Base-by-base conservation (phyloP, 1,140 invertebrate genomes). In the Drosophila watanabei region DNA sequence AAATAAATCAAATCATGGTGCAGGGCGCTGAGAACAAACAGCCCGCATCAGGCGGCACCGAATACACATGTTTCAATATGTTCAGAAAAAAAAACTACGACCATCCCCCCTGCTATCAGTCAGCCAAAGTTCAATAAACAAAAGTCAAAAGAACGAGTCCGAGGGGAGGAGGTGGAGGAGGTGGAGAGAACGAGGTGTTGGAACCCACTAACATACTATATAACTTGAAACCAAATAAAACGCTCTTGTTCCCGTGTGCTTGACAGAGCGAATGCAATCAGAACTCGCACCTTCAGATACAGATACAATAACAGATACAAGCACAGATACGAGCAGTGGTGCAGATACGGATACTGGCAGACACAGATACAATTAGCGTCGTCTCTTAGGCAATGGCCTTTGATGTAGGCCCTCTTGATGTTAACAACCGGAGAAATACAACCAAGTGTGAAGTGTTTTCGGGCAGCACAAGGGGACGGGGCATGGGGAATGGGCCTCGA, bases 1-100 rank as follows among this genome's bases (percentile, higher is more conserved):
- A 88, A 88, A 88, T 88, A 88, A 88, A 88, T 88, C 84, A 88
- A 88, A 83, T 88, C 84, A 77, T 72, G 62, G 63, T 70, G 66
- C 66, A 73, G 62, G 43, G 76, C 49, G 57, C 69, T 69, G 59
- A 75, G 84, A 88, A 84, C 84, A 88, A 88, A 88, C 77, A 88
- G 72, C 80, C 84, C 84, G 84, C 84, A 88, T 88, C 61, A 72
- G 68, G 43, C 64, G 70, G 70, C 46, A 71, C 64, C 63, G 83
- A 83, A 75, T 88, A 87, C 84, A 88, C 84, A 80, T 88, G 84
- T 83, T 88, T 68, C 68, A 77, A 87, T 83, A 66, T 87, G 64
- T 68, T 87, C 73, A 18, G 16, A 32, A 70, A 78, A 54, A 75
- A 85, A 49, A 66, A 57, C 59, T 46, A 28, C 33, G 46, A 49